Base-by-base conservation (phyloP, 2,113 vertebrate species). In the Callorhinus ursinus region DNA sequence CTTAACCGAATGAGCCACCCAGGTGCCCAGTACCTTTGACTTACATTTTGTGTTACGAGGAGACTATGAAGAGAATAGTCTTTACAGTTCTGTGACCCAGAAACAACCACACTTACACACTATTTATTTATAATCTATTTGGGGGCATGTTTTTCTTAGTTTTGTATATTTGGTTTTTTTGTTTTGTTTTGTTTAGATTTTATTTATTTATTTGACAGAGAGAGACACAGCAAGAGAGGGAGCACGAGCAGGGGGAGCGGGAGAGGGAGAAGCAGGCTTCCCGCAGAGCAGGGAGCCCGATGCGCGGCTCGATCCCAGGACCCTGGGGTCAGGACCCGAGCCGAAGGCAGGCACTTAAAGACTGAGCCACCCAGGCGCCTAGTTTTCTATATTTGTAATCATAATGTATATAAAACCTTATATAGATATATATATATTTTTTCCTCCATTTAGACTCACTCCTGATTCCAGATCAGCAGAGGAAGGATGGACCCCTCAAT, bases 401-500 rank as follows among this genome's bases (percentile, higher is more conserved):
- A 85, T 63, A 91, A 65, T 51, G n/a, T 51, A 11, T 53, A 76
- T 93, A 93, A 72, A 90, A 57, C 80, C 33, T n/a, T 67, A 7
- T 42, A 61, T 49, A 11, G 33, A 0, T 46, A 0, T n/a, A 15
- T 67, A 15, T 31, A 22, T 24, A 9, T n/a, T 31, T 90, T n/a
- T 42, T 63, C 90, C 90, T 69, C 49, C 15, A 88, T 87, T 90
- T 91, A 83, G 51, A 90, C 63, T 89, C 19, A 95, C 42, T 49
- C 69, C 71, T 19, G 15, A 85, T 92, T 96, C 46, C 65, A 92
- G 26, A 65, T 57, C 36, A 96, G 26, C 61, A 96, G 21, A 93
- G 36, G 90, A 88, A 86, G 51, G 39, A 57, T 1, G 94, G 39
- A 81, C 31, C 18, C 21, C 61, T 74, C 49, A 86, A 76, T 39